Evolutionary conservation across 2,113 vertebrate genomes (phyloP), one percentile per base, ranked within the genome.

Genomic region (Gymnocephalus cernua): DNA sequence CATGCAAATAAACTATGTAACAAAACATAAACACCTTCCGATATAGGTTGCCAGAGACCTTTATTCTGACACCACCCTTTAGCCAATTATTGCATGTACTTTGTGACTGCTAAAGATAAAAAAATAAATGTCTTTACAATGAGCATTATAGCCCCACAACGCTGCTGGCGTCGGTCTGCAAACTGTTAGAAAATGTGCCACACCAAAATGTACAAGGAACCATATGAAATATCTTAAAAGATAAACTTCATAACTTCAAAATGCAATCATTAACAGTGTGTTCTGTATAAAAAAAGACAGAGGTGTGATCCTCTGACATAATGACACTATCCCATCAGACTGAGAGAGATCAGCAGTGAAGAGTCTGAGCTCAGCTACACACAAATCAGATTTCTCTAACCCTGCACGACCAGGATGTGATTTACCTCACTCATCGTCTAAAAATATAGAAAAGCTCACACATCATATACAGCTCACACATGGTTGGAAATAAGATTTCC

Each of bases 381-480:
- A 21, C 54, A 61, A 69, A 86, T 83, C 79, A 0, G 27, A 75
- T 80, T 68, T 82, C 67, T 86, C 44, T 10, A 66, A 70, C 59
- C 75, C 67, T 44, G 51, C 47, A 3, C 32, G 9, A n/a, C 54
- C 65, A 27, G 47, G 59, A 79, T 87, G 57, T 59, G 70, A 84
- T 86, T 86, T 70, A 62, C 71, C 67, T 56, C 47, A 58, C 19
- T 67, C 58, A 16, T 72, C 14, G 3, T 86, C 73, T 77, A 48
- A 76, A 83, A 68, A 58, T 81, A 86, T 77, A 83, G 59, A 77
- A 79, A 86, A 78, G 25, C 74, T 86, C 86, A 77, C 79, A 77
- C 74, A 70, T 83, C 79, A 63, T 25, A 19, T 35, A 18, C 27
- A 41, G 44, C 71, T 54, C 80, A 56, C 79, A 32, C 58, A 27